Evolutionary conservation across 2,888 invertebrate species (phyloP).

Genomic region (Pantelozetes paolii): DNA sequence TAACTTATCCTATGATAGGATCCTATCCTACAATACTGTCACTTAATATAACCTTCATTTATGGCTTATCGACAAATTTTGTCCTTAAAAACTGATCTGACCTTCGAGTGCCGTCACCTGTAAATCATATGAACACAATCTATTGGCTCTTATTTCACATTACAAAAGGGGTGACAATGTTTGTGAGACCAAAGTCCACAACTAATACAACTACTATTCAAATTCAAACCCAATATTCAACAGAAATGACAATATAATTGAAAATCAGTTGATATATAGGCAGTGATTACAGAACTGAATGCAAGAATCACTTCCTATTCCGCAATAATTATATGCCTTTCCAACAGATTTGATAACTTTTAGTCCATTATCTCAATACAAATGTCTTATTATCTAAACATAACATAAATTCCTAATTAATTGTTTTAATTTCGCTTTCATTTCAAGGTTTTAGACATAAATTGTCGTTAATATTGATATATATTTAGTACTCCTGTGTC

Average conservation of each 20-base stretch:
- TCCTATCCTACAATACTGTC: background rate
- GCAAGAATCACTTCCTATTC: constrained; percentile 5
- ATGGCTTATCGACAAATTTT: constrained; percentile 27
- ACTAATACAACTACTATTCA: too few species aligned
- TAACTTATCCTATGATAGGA: constrained; percentile 7
- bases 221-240: too few species aligned
- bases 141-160: background rate
- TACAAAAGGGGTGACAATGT: background rate
- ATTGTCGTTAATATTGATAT: constrained; percentile 1
- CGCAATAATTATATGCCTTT: background rate
- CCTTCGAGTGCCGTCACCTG: constrained; percentile 32
- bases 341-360: background rate
- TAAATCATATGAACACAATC: constrained; percentile 22
- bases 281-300: too few species aligned
- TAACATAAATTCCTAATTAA: constrained; percentile 22
- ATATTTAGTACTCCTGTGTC: background rate
- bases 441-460: background rate
- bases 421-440: constrained; percentile 1
- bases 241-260: too few species aligned
- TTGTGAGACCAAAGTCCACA: too few species aligned
- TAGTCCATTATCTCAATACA: background rate
- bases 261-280: too few species aligned
- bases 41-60: constrained; percentile 32
- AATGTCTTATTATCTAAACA: background rate
- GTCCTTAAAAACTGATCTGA: constrained; percentile 26